Evolutionary conservation across 2,888 invertebrate species (phyloP), one percentile per base, ranked within the genome.

Genomic region (Chaetogeoica ovagalla): DNA sequence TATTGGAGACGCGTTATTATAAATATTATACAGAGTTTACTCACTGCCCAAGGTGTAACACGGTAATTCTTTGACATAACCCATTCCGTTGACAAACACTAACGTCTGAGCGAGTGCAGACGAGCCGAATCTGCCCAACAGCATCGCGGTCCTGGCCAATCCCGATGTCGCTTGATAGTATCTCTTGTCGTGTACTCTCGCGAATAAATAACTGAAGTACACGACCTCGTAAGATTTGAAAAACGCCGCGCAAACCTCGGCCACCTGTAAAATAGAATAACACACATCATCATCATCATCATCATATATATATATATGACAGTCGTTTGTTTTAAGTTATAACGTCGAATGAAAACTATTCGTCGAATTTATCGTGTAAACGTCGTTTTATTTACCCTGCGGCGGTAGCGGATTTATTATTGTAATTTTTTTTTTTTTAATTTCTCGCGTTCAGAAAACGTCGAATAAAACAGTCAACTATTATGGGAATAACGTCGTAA

Each of bases 151-250:
- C 83, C 95, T 90, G 0, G 94, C 93, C 85, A 93, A 93, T 0
- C 95, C 93, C 0, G 97, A 94, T 2, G 95, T 95, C 82, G 90
- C 89, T 83, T 94, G 92, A 86, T 94, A 97, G 84, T 91, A 91
- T 37, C 55, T 65, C n/a, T 82, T 83, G 62, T 83, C 83, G 39
- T 84, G 83, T 15, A 95, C 96, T 88, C 95, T 94, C 39, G 96
- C 94, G 87, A 96, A 97, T 83, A 97, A 94, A 85, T 97, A 97
- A 0, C 96, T 95, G 85, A 92, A 94, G 86, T 97, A 97, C 0
- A 96, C 97, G 2, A 97, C 93, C 87, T 97, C 71, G 52, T 79
- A 71, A 1, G 71, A 62, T 63, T 43, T 79, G 23, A 79, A 70
- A 57, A 70, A 57, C 23, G 79, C 63, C 52, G 5, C 39, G 15